Evolutionary conservation across 1,140 invertebrate species (phyloP), one percentile per base, ranked within the genome.

Genomic region (Hesperophylax magnus): DNA sequence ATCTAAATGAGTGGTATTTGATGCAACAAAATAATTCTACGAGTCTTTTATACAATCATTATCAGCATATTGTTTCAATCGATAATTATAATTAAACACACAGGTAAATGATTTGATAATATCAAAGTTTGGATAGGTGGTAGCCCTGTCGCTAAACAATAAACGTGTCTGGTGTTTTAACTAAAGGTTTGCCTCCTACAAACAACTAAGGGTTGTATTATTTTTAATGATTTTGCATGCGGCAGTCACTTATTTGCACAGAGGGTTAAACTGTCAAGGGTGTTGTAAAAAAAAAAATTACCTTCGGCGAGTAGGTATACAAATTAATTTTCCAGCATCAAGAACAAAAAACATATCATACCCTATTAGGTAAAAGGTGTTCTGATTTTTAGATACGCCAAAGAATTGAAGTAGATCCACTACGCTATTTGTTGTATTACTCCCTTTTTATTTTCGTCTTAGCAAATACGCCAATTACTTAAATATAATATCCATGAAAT

Each of bases 181-280:
- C 72, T 52, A 54, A 54, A 75, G 72, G 22, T 58, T 75, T 75
- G 56, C 72, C 72, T 31, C 53, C 14, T 47, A 47, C 39, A 14
- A 14, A 47, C n/a, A 47, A 58, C n/a, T 53, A 24, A 17, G 24
- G 24, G 24, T 24, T 58, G 22, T 58, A 34, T 75, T 56, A 54
- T 75, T 75, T 56, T 9, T 24, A 56, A 31, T 31, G 24, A 27
- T 75, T 75, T 75, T 75, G 72, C 72, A 75, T 58, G 31, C 22
- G 31, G 52, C 54, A 34, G 63, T 34, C 6, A 65, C 17, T 65
- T 34, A 65, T 34, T 65, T 65, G 22, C 22, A 31, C 17, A 27
- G 22, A 31, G 63, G 63, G 63, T 14, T 65, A 65, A 11, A 58
- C 6, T 31, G 9, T 27, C 27, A 65, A 22, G n/a, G 27, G 34